Conservation (phyloP, 2,113 vertebrate species). For the Daphoenositta chrysoptera region DNA sequence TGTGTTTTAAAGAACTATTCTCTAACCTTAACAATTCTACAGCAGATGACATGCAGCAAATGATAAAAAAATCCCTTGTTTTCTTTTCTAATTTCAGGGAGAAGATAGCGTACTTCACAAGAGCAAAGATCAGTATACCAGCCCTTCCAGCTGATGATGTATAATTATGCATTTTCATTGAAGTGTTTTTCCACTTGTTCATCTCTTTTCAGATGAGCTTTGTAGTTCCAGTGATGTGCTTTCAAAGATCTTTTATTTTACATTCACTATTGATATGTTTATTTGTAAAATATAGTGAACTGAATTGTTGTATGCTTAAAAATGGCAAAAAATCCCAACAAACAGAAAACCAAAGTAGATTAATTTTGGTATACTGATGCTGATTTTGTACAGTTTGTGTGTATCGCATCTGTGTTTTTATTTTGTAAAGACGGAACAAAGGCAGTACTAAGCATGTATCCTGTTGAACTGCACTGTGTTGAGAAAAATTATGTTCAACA, state of each 20-base stretch:
- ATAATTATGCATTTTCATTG: conserved; percentile 47
- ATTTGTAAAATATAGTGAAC: conserved; percentile 70
- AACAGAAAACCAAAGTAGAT: conserved; percentile 68
- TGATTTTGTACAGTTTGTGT: conserved; percentile 69
- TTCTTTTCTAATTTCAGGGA: conserved; percentile 65
- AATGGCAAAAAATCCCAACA: neutral
- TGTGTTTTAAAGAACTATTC: neutral
- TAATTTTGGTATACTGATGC: conserved; percentile 54
- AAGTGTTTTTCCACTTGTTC: conserved; percentile 33
- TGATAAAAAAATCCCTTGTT: neutral
- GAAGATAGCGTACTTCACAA: conserved; percentile 86
- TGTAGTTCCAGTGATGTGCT: conserved; percentile 46
- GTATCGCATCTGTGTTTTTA: conserved; percentile 27
- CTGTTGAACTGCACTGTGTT: conserved; percentile 53
- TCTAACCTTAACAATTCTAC: neutral
- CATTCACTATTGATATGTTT: conserved; percentile 38
- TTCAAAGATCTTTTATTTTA: conserved; percentile 60
- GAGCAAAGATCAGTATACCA: conserved; percentile 82
- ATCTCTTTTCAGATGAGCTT: conserved; percentile 58
- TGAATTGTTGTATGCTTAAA: conserved; percentile 53
- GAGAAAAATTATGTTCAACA: conserved; percentile 38
- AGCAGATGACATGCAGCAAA: neutral
- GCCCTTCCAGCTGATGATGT: conserved; percentile 82
- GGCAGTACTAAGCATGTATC: neutral
- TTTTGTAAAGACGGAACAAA: conserved; percentile 57